These are phyloP conservation scores for Acipenser ruthenus DNA, from an alignment of 2,797 vertebrate genomes.

Conservation along the genomic window DNA sequence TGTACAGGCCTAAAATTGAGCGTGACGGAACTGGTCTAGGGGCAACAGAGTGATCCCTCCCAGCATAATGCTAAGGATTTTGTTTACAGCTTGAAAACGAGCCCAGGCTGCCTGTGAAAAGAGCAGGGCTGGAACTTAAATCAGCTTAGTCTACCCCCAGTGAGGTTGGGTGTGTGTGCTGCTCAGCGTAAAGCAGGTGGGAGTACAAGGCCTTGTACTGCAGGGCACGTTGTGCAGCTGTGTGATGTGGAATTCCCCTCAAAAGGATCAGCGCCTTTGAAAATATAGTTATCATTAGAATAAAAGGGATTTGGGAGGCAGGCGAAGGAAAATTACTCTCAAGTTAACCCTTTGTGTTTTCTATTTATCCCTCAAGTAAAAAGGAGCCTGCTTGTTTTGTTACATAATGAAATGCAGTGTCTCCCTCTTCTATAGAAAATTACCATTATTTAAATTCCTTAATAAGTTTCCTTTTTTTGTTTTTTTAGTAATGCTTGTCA, in stretches of 20 bases:
- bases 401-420: too few relatives aligned
- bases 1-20: not conserved
- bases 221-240: slow-evolving; percentile 62
- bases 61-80: not conserved
- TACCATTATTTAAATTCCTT: too few relatives aligned
- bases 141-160: slow-evolving; percentile 13
- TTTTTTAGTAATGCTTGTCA: slow-evolving; percentile 65
- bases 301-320: slow-evolving; percentile 20
- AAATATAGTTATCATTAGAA: slow-evolving; percentile 43
- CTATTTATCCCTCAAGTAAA: too few relatives aligned
- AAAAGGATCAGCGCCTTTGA: slow-evolving; percentile 51
- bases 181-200: slow-evolving; percentile 48
- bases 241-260: slow-evolving; percentile 75
- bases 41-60: not conserved
- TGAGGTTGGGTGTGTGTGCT: slow-evolving; percentile 33
- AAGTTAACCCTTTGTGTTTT: too few relatives aligned
- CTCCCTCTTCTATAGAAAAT: too few relatives aligned
- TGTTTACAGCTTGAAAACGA: slow-evolving; percentile 1
- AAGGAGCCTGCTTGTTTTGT: too few relatives aligned
- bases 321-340: slow-evolving; percentile 15
- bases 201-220: slow-evolving; percentile 20
- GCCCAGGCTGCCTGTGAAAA: slow-evolving; percentile 1
- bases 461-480: slow-evolving; percentile 33
- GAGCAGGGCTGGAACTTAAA: not conserved
- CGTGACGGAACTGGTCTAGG: slow-evolving; percentile 1